These are phyloP conservation scores for Amazona vittata DNA, from an alignment of 2,113 vertebrate species.

Conservation along the genomic window DNA sequence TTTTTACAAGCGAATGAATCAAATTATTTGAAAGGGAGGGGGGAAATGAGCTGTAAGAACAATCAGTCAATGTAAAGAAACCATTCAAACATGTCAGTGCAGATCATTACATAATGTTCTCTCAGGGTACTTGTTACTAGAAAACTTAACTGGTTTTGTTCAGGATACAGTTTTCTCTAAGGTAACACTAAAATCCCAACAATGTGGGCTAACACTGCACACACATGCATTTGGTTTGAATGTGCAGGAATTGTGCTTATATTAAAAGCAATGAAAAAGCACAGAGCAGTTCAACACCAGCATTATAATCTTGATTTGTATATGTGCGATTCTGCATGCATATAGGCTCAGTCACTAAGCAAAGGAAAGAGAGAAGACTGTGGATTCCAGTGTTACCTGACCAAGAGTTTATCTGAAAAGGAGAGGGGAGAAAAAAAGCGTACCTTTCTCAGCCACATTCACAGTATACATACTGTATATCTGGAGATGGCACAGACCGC, in stretches of 20 bases:
- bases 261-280: not conserved
- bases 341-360: not conserved
- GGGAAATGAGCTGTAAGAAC: not conserved
- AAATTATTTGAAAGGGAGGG: not conserved
- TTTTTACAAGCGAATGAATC: not conserved
- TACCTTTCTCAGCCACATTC: not conserved
- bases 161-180: not conserved
- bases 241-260: not conserved
- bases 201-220: not conserved
- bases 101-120: not conserved
- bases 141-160: not conserved
- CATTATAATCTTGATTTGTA: not conserved
- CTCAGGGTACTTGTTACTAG: not conserved
- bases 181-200: not conserved
- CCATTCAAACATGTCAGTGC: not conserved
- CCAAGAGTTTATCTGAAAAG: not conserved
- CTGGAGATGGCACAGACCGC: not conserved
- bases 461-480: not conserved
- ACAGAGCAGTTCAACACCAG: not conserved
- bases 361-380: not conserved
- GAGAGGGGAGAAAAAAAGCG: rapidly evolving
- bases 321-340: not conserved
- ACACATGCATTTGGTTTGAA: not conserved
- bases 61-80: not conserved
- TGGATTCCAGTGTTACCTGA: not conserved